These are phyloP conservation scores for Tiliqua scincoides DNA, from an alignment of 2,113 vertebrate species.

Conservation along the genomic window DNA sequence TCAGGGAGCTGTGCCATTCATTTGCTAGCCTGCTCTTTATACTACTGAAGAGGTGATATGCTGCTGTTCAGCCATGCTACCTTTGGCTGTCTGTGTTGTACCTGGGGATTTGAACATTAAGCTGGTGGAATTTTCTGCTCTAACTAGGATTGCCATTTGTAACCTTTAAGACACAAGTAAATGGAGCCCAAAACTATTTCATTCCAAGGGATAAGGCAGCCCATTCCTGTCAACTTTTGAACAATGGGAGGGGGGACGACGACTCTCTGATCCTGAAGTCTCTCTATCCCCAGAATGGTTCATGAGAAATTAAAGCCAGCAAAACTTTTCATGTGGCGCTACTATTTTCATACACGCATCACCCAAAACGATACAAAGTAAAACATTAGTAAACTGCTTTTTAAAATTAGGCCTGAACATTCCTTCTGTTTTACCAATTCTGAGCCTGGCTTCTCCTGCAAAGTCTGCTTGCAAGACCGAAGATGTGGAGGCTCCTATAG, in stretches of 20 bases:
- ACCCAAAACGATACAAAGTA: neutral
- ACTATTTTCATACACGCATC: neutral
- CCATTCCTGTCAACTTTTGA: neutral
- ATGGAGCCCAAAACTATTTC: neutral
- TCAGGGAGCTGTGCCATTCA: neutral
- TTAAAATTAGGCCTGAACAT: neutral
- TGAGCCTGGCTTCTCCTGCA: neutral
- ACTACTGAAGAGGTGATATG: neutral
- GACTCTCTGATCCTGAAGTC: neutral
- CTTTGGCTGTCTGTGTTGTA: rapidly evolving
- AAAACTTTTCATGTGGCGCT: neutral
- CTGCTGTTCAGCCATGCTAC: neutral
- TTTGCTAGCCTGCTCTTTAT: too few relatives aligned
- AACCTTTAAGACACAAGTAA: conserved; percentile 1
- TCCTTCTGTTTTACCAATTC: neutral
- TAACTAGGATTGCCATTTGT: neutral
- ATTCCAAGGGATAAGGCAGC: neutral
- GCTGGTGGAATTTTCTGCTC: conserved; percentile 6
- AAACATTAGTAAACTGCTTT: neutral
- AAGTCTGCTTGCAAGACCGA: neutral
- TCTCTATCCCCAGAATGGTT: neutral
- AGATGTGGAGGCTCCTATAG: neutral
- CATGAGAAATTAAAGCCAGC: neutral
- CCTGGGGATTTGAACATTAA: neutral
- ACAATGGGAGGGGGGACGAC: neutral